Conservation (phyloP, 2,797 vertebrate species). For the Mormyrops boulengeri region DNA sequence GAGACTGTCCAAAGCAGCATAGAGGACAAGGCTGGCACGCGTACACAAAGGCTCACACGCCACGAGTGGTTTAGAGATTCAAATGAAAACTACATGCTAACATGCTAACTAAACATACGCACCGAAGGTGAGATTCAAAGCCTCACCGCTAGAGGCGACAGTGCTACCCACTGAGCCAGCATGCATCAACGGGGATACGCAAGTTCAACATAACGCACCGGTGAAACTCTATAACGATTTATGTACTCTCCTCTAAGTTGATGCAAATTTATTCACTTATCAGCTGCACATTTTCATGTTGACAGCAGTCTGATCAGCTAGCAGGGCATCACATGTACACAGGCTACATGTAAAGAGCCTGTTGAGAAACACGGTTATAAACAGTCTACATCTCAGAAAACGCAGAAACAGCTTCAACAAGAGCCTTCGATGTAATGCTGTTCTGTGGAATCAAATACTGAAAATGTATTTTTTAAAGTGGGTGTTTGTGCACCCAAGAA, state of each 20-base stretch:
- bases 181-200: not conserved
- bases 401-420: not conserved
- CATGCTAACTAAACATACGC: not conserved
- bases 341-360: not conserved
- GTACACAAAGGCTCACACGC: not conserved
- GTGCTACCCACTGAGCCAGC: not conserved
- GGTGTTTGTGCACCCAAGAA: not conserved
- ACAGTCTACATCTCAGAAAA: not conserved
- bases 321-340: not conserved
- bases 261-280: not conserved
- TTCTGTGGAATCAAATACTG: not conserved
- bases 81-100: not conserved
- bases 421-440: not conserved
- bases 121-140: not conserved
- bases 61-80: not conserved
- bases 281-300: not conserved
- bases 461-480: not conserved
- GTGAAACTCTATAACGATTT: not conserved
- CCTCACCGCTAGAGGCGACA: not conserved
- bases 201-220: not conserved
- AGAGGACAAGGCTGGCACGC: not conserved
- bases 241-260: not conserved
- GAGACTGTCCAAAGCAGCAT: not conserved
- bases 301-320: not conserved
- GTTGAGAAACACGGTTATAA: not conserved